Percentiles rank a stretch among this genome's conserved stretches.
phyloP scores from a whole-genome alignment of 2,113 vertebrate species.

The Mobula birostris region DNA sequence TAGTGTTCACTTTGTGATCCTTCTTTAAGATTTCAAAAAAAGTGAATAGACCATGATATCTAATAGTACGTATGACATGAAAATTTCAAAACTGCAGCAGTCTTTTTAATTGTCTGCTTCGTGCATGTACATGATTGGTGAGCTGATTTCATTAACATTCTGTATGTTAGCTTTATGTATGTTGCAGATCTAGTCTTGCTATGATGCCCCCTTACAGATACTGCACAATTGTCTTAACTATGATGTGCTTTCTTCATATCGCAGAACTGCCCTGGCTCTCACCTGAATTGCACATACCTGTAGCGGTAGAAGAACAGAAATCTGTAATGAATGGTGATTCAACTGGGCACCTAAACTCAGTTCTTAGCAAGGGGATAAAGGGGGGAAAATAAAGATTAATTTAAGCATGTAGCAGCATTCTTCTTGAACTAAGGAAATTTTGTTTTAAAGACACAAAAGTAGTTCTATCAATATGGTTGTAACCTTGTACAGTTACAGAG shows the following conservation, averaged over 20 bases:
- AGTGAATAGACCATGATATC: neutral
- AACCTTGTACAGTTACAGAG: neutral
- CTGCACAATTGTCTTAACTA: neutral
- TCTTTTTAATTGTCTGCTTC: neutral
- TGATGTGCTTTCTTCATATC: neutral
- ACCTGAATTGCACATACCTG: neutral
- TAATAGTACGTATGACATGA: neutral
- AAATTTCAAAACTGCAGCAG: neutral
- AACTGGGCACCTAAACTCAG: neutral
- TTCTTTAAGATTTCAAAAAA: neutral
- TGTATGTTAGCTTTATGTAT: neutral
- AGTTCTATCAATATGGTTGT: neutral
- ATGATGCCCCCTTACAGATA: neutral
- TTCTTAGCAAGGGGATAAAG: neutral
- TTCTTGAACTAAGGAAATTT: neutral
- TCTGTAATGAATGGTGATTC: neutral
- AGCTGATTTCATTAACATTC: neutral
- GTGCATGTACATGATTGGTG: neutral
- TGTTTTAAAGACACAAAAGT: neutral
- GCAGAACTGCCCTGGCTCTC: neutral
- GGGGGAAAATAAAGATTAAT: neutral
- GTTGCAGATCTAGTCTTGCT: neutral
- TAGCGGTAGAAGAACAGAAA: too few species aligned
- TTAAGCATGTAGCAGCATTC: neutral
- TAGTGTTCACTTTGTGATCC: neutral